Percentiles rank a stretch among this genome's conserved stretches.
Evolutionary conservation across 2,888 invertebrate genomes (phyloP).

Genomic region (Thysanoteuthis rhombus): DNA sequence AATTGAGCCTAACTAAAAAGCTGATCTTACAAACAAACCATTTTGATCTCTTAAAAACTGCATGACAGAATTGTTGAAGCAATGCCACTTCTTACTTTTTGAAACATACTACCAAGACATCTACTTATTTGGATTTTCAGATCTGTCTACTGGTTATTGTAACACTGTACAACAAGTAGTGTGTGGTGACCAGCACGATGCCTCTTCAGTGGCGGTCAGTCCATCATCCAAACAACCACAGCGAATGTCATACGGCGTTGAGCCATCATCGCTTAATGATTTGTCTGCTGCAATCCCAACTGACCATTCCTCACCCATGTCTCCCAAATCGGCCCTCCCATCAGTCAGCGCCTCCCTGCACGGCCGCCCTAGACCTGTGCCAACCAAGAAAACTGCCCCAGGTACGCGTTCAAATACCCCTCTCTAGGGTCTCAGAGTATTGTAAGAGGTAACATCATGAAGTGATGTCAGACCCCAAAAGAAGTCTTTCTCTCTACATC

Average conservation of each 20-base stretch:
- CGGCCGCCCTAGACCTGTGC: slow-evolving; percentile 80
- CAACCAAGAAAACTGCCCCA: slow-evolving; percentile 65
- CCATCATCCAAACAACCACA: slow-evolving; percentile 27
- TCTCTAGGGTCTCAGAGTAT: background rate
- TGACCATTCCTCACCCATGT: slow-evolving; percentile 34
- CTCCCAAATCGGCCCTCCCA: slow-evolving; percentile 47
- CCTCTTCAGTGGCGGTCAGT: slow-evolving; percentile 23
- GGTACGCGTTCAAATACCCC: slow-evolving; percentile 42
- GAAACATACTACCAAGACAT: slow-evolving; percentile 24
- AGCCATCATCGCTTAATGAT: slow-evolving; percentile 29
- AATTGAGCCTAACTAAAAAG: background rate
- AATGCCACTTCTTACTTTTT: background rate
- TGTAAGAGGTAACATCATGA: slow-evolving; percentile 15
- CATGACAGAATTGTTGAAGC: background rate
- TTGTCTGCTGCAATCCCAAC: slow-evolving; percentile 29
- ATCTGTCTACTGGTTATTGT: slow-evolving; percentile 28
- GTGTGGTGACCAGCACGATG: slow-evolving; percentile 32
- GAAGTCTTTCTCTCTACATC: too few relatives aligned
- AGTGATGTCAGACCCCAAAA: background rate
- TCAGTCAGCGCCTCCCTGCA: slow-evolving; percentile 47
- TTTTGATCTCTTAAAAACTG: background rate
- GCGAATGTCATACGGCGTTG: slow-evolving; percentile 30
- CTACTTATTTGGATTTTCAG: slow-evolving; percentile 31
- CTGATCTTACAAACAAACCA: background rate
- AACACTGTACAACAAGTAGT: slow-evolving; percentile 26